These are phyloP conservation scores for Clarias magur DNA, from an alignment of 2,113 vertebrate genomes.

Conservation along the genomic window DNA sequence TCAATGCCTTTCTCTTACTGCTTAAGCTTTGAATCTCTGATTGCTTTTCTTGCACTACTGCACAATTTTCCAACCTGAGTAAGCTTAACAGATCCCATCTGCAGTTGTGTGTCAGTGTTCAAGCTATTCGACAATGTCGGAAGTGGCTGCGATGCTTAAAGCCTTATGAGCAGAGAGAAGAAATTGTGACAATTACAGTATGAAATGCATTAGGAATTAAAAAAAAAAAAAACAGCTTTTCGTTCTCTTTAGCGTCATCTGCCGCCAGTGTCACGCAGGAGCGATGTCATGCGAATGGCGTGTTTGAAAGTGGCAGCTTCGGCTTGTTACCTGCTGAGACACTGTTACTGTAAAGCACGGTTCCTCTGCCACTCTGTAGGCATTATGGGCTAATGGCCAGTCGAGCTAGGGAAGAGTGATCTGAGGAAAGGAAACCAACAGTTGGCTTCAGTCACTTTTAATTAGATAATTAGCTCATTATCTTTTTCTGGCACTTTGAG, in stretches of 20 bases:
- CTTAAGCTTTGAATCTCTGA: slow-evolving; percentile 47
- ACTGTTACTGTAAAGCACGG: slow-evolving; percentile 18
- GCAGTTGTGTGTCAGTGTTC: slow-evolving; percentile 22
- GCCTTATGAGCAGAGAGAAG: not conserved
- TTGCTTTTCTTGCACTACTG: slow-evolving; percentile 57
- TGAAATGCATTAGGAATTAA: not conserved
- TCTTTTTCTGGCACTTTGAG: slow-evolving; percentile 53
- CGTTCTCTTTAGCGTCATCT: not conserved
- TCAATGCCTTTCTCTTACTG: slow-evolving; percentile 44
- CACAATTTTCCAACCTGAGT: slow-evolving; percentile 38
- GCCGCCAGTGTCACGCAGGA: not conserved
- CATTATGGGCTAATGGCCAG: slow-evolving; percentile 48
- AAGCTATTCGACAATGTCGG: not conserved
- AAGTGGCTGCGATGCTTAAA: slow-evolving; percentile 10
- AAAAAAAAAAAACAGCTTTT: not conserved
- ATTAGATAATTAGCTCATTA: slow-evolving; percentile 63
- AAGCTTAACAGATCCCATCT: not conserved
- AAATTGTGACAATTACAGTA: not conserved
- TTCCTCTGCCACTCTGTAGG: slow-evolving; percentile 29
- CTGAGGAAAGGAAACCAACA: slow-evolving; percentile 57
- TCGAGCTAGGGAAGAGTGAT: slow-evolving; percentile 26
- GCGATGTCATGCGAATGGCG: not conserved
- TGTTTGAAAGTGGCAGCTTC: not conserved
- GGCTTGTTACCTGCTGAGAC: slow-evolving; percentile 27
- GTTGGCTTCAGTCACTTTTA: slow-evolving; percentile 65